Evolutionary conservation across 2,113 vertebrate genomes (phyloP).

Genomic region (Mola mola): DNA sequence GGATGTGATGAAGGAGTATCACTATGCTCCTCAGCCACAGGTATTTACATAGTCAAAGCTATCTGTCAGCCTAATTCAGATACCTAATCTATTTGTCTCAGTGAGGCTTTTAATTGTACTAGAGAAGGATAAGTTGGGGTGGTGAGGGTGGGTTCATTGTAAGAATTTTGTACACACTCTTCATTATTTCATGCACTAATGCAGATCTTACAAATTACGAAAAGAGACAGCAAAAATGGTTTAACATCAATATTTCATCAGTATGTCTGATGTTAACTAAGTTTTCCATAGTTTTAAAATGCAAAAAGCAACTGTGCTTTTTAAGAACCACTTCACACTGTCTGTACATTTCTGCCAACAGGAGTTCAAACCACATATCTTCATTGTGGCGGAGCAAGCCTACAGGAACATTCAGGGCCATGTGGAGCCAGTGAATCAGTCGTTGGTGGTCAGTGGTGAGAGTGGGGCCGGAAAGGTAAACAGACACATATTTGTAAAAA

Average conservation of each 20-base stretch:
- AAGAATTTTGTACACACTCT: too few relatives aligned
- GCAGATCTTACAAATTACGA: neutral
- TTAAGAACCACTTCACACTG: neutral
- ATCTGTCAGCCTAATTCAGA: neutral
- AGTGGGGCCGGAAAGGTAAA: slow-evolving; percentile 97
- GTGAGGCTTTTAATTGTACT: neutral
- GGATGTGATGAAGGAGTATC: slow-evolving; percentile 92
- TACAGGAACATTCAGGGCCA: slow-evolving; percentile 92
- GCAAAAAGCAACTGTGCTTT: too few relatives aligned
- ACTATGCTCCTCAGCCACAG: slow-evolving; percentile 86
- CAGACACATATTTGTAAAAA: neutral
- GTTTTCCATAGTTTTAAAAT: neutral
- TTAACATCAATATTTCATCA: neutral
- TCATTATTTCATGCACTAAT: neutral
- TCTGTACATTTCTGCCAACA: slow-evolving; percentile 55
- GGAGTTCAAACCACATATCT: slow-evolving; percentile 95
- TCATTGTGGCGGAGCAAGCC: slow-evolving; percentile 92
- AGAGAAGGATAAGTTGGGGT: neutral
- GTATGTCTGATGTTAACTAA: neutral
- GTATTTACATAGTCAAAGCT: slow-evolving; percentile 74
- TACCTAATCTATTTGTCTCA: neutral
- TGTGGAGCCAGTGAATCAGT: slow-evolving; percentile 89
- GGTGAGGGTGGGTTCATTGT: too few relatives aligned
- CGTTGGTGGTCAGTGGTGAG: slow-evolving; percentile 95
- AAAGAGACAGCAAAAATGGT: too few relatives aligned